A percentile compares a stretch with the other conserved stretches of the same genome.
phyloP scores from a whole-genome alignment of 23 tunicate genomes.

The Trididemnum clinides region DNA sequence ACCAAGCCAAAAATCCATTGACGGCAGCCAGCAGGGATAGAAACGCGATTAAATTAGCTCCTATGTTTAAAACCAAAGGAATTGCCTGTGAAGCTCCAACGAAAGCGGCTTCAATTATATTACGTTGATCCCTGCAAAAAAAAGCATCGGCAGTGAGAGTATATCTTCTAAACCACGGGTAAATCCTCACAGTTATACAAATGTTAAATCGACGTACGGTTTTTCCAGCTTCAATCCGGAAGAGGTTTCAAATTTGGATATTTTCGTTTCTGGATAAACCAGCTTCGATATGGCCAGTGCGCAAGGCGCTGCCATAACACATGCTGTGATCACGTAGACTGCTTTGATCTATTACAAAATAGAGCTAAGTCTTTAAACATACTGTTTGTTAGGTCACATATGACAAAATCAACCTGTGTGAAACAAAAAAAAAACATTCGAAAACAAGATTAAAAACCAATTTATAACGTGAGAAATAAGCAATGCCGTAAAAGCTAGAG shows the following conservation, averaged over 20 bases:
- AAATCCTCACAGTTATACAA: too few species aligned
- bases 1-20: constrained; percentile 58
- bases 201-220: constrained; percentile 50
- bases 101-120: constrained; percentile 64
- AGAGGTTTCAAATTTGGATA: constrained; percentile 39
- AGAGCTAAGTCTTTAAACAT: not conserved
- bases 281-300: constrained; percentile 67
- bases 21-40: constrained; percentile 60
- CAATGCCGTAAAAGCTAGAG: too few species aligned
- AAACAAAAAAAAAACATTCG: not conserved
- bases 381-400: too few species aligned
- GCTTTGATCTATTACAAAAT: constrained; percentile 63
- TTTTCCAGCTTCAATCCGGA: constrained; percentile 33
- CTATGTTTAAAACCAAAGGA: constrained; percentile 63
- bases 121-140: constrained; percentile 39
- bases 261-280: constrained; percentile 72
- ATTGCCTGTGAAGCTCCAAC: constrained; percentile 60
- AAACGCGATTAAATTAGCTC: constrained; percentile 62
- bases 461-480: too few species aligned
- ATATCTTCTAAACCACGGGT: too few species aligned
- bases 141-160: not conserved
- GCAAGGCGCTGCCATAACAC: constrained; percentile 92
- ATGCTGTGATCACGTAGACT: constrained; percentile 59
- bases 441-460: not conserved
- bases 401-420: too few species aligned